These are phyloP conservation scores for Sapayoa aenigma DNA, from an alignment of 2,113 vertebrate genomes.

Conservation along the genomic window DNA sequence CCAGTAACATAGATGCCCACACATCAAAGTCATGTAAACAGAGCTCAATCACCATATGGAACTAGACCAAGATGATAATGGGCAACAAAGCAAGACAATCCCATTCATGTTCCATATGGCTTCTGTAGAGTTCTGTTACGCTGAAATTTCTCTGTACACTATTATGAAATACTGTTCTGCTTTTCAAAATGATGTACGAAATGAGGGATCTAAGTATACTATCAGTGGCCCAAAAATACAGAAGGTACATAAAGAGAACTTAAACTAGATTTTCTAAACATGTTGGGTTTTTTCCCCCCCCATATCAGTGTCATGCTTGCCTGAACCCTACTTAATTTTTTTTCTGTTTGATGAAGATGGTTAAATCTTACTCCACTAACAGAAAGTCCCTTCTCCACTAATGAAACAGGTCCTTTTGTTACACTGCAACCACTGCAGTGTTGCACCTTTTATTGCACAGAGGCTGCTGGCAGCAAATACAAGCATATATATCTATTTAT, in stretches of 20 bases:
- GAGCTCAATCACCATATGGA: conserved; percentile 21
- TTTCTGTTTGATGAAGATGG: not conserved
- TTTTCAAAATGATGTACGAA: not conserved
- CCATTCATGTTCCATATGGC: conserved; percentile 6
- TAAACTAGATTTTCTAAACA: not conserved
- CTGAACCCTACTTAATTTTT: not conserved
- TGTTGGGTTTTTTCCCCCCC: not conserved
- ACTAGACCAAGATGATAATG: not conserved
- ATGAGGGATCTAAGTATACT: not conserved
- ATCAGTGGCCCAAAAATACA: not conserved
- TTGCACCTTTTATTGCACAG: not conserved
- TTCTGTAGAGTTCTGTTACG: not conserved
- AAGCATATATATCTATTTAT: not conserved
- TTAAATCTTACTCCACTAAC: not conserved
- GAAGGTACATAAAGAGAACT: not conserved
- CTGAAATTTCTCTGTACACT: not conserved
- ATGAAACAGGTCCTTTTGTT: not conserved
- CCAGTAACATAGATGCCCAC: not conserved
- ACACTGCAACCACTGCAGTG: not conserved
- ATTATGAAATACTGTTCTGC: not conserved
- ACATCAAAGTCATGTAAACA: conserved; percentile 26
- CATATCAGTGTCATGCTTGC: not conserved
- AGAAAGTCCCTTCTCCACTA: not conserved
- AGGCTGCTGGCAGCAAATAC: not conserved
- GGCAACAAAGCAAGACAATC: conserved; percentile 1